phyloP scores from a whole-genome alignment of 2,888 invertebrate genomes.

The Mesorhabditis spiculigera region DNA sequence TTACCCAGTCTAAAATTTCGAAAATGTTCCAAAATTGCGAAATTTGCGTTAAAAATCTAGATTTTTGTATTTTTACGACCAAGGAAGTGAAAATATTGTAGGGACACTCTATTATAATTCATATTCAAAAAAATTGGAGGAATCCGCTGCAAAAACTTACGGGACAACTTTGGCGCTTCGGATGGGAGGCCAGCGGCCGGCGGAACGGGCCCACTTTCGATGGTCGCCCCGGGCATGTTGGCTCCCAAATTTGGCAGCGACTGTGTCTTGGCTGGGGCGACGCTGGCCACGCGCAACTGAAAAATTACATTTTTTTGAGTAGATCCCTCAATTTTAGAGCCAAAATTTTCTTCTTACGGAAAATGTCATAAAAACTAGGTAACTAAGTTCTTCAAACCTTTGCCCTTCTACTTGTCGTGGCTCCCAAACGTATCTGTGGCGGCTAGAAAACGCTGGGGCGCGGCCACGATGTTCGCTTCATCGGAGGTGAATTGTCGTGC shows the following conservation, averaged over 20 bases:
- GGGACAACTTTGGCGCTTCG: conserved; percentile 6
- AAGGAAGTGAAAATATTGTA: too few species aligned
- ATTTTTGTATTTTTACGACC: too few species aligned
- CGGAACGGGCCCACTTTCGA: conserved; percentile 33
- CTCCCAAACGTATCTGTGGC: conserved; percentile 15
- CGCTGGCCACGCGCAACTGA: too few species aligned
- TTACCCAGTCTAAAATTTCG: too few species aligned
- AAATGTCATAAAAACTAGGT: background rate
- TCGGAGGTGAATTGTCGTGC: too few species aligned
- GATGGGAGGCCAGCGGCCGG: conserved; percentile 17
- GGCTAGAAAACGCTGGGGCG: conserved; percentile 21
- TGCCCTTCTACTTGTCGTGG: too few species aligned
- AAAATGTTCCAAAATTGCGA: too few species aligned
- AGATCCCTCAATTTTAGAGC: background rate
- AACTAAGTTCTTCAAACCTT: background rate
- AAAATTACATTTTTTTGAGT: background rate
- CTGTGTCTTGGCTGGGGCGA: too few species aligned
- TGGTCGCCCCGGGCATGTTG: conserved; percentile 14
- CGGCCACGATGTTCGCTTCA: background rate
- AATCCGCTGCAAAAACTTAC: background rate
- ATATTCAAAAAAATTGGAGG: too few species aligned
- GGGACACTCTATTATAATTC: too few species aligned
- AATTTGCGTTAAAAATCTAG: too few species aligned
- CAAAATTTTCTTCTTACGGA: background rate
- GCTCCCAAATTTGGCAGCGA: too few species aligned